Evolutionary conservation across 92 coral and sea anemone genomes (phyloP), one percentile per base, ranked within the genome.

Genomic region (Chrysogorgia sp.): DNA sequence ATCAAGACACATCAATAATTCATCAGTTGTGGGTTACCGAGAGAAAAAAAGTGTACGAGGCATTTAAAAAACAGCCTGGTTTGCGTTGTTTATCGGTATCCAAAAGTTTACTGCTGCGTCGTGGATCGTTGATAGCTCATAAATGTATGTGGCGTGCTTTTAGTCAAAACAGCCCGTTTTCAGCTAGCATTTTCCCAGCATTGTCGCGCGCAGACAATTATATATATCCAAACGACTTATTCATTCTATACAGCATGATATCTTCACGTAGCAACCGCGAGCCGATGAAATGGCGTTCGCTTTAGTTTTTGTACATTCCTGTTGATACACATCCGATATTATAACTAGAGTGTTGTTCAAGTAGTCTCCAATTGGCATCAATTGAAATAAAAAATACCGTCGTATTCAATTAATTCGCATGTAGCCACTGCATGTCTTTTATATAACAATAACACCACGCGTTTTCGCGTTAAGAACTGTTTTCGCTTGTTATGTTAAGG

Each of bases 261-360:
- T 48, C 52, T 66, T 68, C 40, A 68, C 75, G 12, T 68, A 26
- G 58, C 75, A 68, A 43, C 72, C 52, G 28, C 52, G 28, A 32
- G 1, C 28, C 4, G 4, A 65, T 65, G 72, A 65, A 65, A 65
- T 65, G 72, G 23, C 40, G 17, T 7, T 59, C 37, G 48, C 41
- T 19, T 34, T 22, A 4, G 23, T 52, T 21, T 63, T 35, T 63
- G 41, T 40, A 33, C 69, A 63, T 7, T 63, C 45, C 69, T 63
- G 31, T 63, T 10, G 28, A 31, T 15, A 4, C 4, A 60, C 0
- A 37, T 37, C 43, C 5, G 5, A 12, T 37, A 37, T n/a, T n/a
- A n/a, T n/a, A n/a, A n/a, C n/a, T n/a, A n/a, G n/a, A n/a, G n/a
- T n/a, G n/a, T n/a, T n/a, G n/a, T n/a, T n/a, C n/a, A n/a, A n/a